These are phyloP conservation scores for Bucco capensis DNA, from an alignment of 2,113 vertebrate genomes.

Conservation along the genomic window DNA sequence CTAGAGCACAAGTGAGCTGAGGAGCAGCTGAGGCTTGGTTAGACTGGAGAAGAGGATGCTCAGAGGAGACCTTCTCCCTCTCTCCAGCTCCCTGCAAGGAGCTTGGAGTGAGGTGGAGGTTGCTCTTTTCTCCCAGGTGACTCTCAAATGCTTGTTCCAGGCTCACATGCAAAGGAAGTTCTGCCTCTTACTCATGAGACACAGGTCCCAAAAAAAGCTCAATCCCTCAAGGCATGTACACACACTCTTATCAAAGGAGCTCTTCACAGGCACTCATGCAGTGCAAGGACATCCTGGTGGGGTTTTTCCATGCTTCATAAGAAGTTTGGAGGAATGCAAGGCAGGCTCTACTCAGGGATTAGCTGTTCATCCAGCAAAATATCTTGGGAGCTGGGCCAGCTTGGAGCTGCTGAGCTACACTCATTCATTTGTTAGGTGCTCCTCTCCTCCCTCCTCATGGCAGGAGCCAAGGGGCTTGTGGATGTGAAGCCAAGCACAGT, in stretches of 20 bases:
- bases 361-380: constrained; percentile 65
- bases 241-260: constrained; percentile 68
- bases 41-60: too few species aligned
- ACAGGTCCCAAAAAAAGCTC: constrained; percentile 52
- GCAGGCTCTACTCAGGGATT: constrained; percentile 28
- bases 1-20: too few species aligned
- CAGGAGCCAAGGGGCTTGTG: neutral
- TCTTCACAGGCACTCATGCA: constrained; percentile 47
- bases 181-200: constrained; percentile 3
- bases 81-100: too few species aligned
- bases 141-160: too few species aligned
- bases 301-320: constrained; percentile 62
- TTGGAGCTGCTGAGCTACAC: constrained; percentile 30
- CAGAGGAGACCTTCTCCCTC: too few species aligned
- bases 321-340: constrained; percentile 65
- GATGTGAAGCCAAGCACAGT: constrained; percentile 9
- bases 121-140: too few species aligned
- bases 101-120: too few species aligned
- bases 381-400: constrained; percentile 38
- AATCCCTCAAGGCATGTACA: constrained; percentile 65
- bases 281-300: constrained; percentile 31
- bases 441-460: constrained; percentile 7
- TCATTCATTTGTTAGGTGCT: constrained; percentile 30
- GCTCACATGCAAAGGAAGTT: constrained; percentile 39
- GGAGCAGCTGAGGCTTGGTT: too few species aligned